These are phyloP conservation scores for Lathamus discolor DNA, from an alignment of 2,113 vertebrate genomes.

Conservation along the genomic window DNA sequence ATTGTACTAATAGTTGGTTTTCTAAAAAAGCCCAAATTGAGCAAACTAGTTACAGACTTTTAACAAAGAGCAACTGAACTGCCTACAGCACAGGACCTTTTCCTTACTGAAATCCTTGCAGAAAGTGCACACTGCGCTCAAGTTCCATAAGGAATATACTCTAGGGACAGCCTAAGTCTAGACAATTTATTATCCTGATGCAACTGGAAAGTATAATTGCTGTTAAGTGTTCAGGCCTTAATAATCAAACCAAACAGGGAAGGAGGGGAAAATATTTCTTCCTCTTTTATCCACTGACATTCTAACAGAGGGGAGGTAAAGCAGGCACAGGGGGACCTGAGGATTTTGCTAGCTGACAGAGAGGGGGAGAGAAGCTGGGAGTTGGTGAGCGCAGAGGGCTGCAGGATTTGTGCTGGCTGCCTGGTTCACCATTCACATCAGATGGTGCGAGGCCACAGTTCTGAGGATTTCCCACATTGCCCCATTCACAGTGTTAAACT, in stretches of 20 bases:
- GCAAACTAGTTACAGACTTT: background rate
- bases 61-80: background rate
- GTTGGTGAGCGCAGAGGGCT: background rate
- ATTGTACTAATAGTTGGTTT: background rate
- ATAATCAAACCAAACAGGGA: background rate
- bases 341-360: background rate
- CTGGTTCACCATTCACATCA: constrained; percentile 24
- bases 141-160: background rate
- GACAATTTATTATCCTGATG: background rate
- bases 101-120: background rate
- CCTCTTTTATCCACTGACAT: background rate
- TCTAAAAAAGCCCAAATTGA: background rate
- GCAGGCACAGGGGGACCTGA: background rate
- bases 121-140: background rate
- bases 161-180: background rate
- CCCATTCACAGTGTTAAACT: constrained; percentile 72
- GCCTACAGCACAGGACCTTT: background rate
- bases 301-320: background rate
- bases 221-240: background rate
- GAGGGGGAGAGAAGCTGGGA: background rate
- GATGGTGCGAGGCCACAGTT: constrained; percentile 42
- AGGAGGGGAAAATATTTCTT: background rate
- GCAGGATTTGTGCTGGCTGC: background rate
- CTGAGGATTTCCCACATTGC: constrained; percentile 66
- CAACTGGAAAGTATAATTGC: accelerated